phyloP scores from a whole-genome alignment of 2,888 invertebrate genomes.

The Ormyrus thymus region DNA sequence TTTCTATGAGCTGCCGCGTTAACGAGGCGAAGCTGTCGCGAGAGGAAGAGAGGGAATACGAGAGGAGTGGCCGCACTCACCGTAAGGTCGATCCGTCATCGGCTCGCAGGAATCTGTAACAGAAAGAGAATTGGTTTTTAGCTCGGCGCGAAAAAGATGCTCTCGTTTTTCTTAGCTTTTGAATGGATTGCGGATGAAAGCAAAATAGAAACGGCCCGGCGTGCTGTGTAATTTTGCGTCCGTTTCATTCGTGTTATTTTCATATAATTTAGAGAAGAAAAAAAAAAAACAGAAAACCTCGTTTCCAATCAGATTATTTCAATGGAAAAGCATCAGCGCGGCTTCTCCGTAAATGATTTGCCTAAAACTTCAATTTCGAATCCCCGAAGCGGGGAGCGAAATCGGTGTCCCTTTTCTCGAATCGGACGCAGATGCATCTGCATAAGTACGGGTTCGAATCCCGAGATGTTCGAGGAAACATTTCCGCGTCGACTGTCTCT shows the following conservation, averaged over 20 bases:
- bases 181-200: no score
- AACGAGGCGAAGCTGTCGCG: constrained; percentile 28
- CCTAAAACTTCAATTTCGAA: neutral
- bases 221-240: no score
- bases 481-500: constrained; percentile 6
- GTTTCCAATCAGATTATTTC: no score
- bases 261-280: no score
- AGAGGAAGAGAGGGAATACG: neutral
- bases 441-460: constrained; percentile 31
- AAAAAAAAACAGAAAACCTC: no score
- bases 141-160: neutral
- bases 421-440: constrained; percentile 6
- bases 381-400: no score
- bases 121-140: constrained; percentile 56
- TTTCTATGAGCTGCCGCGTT: constrained; percentile 45
- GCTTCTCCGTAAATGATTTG: neutral
- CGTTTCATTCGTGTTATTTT: no score
- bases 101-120: constrained; percentile 73
- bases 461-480: constrained; percentile 13
- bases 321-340: no score
- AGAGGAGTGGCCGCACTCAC: constrained; percentile 64
- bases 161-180: no score
- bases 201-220: no score
- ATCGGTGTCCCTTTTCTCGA: neutral
- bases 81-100: constrained; percentile 71